A percentile compares a stretch with the other conserved stretches of the same genome.
Conservation (phyloP, 2,888 invertebrate species). For the Nebria brevicollis region DNA sequence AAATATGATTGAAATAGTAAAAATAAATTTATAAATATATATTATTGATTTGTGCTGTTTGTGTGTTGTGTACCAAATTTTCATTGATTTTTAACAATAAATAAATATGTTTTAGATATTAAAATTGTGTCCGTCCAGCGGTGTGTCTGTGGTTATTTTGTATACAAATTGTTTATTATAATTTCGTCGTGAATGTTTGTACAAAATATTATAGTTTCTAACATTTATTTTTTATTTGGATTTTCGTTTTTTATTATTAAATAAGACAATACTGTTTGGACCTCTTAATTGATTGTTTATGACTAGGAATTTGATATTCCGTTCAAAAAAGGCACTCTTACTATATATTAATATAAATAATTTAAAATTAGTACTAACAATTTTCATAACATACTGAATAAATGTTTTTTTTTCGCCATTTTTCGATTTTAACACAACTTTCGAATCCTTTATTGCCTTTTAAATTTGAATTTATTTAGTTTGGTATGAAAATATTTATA, state of each 20-base stretch:
- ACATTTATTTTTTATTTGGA: neutral
- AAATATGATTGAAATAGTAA: neutral
- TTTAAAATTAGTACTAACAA: neutral
- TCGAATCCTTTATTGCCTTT: neutral
- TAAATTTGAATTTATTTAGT: neutral
- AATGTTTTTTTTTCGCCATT: neutral
- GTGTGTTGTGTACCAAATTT: neutral
- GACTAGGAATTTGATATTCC: constrained; percentile 1
- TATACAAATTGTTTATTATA: neutral
- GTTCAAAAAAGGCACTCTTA: constrained; percentile 18
- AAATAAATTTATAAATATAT: neutral
- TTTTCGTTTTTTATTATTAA: neutral
- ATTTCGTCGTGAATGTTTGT: neutral
- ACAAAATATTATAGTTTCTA: constrained; percentile 8
- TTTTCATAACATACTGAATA: neutral
- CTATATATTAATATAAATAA: constrained; percentile 3
- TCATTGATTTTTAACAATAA: neutral
- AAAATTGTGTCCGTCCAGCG: neutral
- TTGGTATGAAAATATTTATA: neutral
- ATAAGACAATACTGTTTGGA: constrained; percentile 21
- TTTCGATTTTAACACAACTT: neutral
- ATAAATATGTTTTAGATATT: neutral
- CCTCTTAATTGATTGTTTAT: constrained; percentile 13
- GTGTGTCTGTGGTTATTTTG: neutral
- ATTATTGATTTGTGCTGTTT: neutral